Percentiles rank a stretch among this genome's conserved stretches.
Evolutionary conservation across 2,888 invertebrate genomes (phyloP).

Genomic region (Antheraea assamensis): DNA sequence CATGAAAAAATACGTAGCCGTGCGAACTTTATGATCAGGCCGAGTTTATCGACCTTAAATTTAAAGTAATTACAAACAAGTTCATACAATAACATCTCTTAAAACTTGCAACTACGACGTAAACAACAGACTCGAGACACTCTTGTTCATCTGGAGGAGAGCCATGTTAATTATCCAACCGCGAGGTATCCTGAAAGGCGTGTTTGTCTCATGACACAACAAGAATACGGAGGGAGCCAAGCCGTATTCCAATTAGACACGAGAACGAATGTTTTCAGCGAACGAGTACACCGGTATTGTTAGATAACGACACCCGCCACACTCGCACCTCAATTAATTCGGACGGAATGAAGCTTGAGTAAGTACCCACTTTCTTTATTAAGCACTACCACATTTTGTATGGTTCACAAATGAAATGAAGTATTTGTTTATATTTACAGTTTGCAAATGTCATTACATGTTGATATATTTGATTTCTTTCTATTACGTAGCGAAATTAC

Average conservation of each 20-base stretch:
- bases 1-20: no score
- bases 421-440: no score
- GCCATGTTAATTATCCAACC: neutral
- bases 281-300: constrained; percentile 1
- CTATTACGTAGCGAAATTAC: no score
- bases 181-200: neutral
- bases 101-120: neutral
- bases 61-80: neutral
- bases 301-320: neutral
- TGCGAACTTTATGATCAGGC: no score
- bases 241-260: constrained; percentile 8
- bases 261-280: constrained; percentile 5
- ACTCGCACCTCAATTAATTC: neutral
- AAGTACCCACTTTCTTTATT: constrained; percentile 1
- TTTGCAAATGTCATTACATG: no score
- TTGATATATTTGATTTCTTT: no score
- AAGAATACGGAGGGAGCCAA: neutral
- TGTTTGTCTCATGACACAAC: neutral
- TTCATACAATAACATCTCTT: neutral
- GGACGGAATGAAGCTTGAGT: neutral
- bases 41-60: no score
- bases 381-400: neutral
- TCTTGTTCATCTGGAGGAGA: neutral
- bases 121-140: neutral
- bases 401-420: neutral